Evolutionary conservation across 2,113 vertebrate species (phyloP).

Genomic region (Indri indri): DNA sequence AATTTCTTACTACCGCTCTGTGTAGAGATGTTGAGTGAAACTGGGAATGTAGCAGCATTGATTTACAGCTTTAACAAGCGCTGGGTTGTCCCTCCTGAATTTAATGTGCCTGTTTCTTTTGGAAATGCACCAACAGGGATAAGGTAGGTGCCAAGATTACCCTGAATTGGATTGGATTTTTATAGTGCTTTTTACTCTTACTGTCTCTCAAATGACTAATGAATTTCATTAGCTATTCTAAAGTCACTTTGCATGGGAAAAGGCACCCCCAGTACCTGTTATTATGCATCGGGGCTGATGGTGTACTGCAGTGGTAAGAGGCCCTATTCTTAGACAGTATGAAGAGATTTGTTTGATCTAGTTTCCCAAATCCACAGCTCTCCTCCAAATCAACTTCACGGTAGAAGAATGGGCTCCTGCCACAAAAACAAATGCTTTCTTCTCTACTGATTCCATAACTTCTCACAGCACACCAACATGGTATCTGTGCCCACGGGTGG

Average conservation of each 20-base stretch:
- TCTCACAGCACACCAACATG: not conserved
- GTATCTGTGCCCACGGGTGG: not conserved
- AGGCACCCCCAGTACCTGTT: slow-evolving; percentile 48
- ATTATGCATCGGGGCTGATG: slow-evolving; percentile 13
- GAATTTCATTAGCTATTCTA: slow-evolving; percentile 77
- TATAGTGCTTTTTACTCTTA: slow-evolving; percentile 79
- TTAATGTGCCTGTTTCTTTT: slow-evolving; percentile 80
- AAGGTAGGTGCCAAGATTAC: slow-evolving; percentile 74
- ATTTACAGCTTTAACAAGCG: slow-evolving; percentile 81
- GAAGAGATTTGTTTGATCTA: not conserved
- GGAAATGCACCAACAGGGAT: slow-evolving; percentile 78
- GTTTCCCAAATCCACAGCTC: not conserved
- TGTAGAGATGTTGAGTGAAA: slow-evolving; percentile 56
- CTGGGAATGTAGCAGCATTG: slow-evolving; percentile 70
- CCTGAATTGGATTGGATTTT: slow-evolving; percentile 77
- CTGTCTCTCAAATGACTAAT: slow-evolving; percentile 81
- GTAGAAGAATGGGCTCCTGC: not conserved
- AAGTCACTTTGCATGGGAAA: slow-evolving; percentile 70
- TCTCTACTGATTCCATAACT: not conserved
- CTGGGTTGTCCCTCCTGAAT: slow-evolving; percentile 77
- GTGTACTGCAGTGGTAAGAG: not conserved
- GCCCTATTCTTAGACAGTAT: not conserved
- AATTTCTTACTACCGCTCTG: slow-evolving; percentile 52
- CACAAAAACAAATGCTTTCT: not conserved
- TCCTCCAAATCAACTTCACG: slow-evolving; percentile 46